Base-by-base conservation (phyloP, 2,113 vertebrate genomes). In the Notiomystis cincta region DNA sequence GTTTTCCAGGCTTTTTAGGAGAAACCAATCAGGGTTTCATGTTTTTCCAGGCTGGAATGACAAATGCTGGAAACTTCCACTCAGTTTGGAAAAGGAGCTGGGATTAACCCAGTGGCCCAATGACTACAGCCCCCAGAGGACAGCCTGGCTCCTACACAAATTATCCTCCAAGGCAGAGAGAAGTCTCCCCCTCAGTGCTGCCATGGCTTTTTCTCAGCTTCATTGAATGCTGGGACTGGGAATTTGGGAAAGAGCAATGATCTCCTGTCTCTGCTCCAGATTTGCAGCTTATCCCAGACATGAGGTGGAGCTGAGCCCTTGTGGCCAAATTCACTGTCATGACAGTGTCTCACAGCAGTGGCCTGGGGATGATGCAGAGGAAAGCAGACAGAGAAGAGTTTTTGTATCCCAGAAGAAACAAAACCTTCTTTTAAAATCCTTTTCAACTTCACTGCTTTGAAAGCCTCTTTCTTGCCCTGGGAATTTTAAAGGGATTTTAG, bases 21-120 rank as follows among this genome's bases (percentile, higher is more conserved):
- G 38, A 50, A 87, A 75, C 56, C 31, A 77, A 15, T 42, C 27
- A 73, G 64, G 60, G 37, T 35, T 92, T 90, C 45, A 50, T 38
- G 19, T 77, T 69, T 95, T 91, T 85, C 57, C 42, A 87, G 58
- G 37, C 50, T 70, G 75, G 45, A 95, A 78, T 50, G 70, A 82
- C 66, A 91, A 91, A 89, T 84, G 78, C 61, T 93, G 70, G 82
- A 91, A 93, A 48, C 27, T 82, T 94, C n/a, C 23, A 61, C n/a
- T 87, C 44, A 45, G 1, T 70, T 65, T 62, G 84, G 62, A 60
- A 77, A 38, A 93, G 66, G 78, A 82, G 15, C 75, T 80, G 45
- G 15, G 70, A 70, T 73, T 79, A 82, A 38, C 75, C 37, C 48
- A 64, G 60, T 47, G 42, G 8, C 76, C 21, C 35, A 78, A 62